Conservation (phyloP, 2,888 invertebrate genomes). For the Macrophya alboannulata region DNA sequence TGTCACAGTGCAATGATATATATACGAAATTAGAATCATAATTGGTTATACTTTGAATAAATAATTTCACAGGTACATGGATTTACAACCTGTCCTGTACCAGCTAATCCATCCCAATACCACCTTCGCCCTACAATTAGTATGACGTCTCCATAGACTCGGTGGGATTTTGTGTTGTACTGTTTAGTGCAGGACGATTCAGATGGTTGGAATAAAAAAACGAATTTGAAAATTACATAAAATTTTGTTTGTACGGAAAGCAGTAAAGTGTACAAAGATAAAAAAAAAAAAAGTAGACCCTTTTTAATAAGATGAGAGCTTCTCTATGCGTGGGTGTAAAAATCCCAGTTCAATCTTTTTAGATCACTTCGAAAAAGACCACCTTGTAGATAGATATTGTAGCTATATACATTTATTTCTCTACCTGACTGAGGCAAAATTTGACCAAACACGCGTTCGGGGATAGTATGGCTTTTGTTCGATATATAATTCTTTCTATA, state of each 20-base stretch:
- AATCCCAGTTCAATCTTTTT: background rate
- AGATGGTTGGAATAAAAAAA: background rate
- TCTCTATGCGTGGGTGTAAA: background rate
- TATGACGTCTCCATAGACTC: constrained; percentile 6
- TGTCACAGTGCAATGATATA: background rate
- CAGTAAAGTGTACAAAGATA: background rate
- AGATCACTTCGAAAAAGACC: background rate
- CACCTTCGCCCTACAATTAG: constrained; percentile 7
- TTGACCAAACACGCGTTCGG: constrained; percentile 38
- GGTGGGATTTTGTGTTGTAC: background rate
- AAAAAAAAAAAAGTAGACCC: background rate
- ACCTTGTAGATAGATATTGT: constrained; percentile 4
- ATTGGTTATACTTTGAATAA: constrained; percentile 1
- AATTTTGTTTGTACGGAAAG: background rate
- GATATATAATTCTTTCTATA: background rate
- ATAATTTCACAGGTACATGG: constrained; percentile 11
- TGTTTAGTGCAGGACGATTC: background rate
- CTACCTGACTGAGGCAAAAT: constrained; percentile 34
- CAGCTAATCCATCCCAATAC: background rate
- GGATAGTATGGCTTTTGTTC: constrained; percentile 20
- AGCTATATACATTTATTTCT: background rate
- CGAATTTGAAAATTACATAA: background rate
- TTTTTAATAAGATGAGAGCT: background rate
- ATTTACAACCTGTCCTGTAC: background rate
- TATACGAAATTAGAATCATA: background rate